A percentile compares a stretch with the other conserved stretches of the same genome.
phyloP scores from a whole-genome alignment of 2,888 invertebrate genomes.

The Crepidodera aurea region DNA sequence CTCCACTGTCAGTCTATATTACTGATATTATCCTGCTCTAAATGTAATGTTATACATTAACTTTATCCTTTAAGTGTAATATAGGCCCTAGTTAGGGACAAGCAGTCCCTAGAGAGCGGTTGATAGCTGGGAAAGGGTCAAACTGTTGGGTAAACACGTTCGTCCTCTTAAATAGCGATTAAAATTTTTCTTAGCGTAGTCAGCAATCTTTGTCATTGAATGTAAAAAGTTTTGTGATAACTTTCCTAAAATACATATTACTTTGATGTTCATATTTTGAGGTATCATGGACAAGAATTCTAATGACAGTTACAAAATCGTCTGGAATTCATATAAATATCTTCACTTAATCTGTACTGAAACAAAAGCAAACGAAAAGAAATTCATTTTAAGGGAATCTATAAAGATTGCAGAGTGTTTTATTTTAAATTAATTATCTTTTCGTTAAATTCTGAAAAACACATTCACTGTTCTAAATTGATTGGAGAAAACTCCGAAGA shows the following conservation, averaged over 20 bases:
- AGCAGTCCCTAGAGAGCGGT: not conserved
- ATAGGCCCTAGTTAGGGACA: constrained; percentile 4
- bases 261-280: no score
- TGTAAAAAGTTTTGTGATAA: no score
- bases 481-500: constrained; percentile 9
- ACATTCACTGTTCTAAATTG: not conserved
- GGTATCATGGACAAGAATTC: no score
- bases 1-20: not conserved
- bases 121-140: constrained; percentile 11
- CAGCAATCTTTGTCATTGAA: not conserved
- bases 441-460: constrained; percentile 13
- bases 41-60: constrained; percentile 7
- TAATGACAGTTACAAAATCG: no score
- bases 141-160: constrained; percentile 4
- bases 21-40: constrained; percentile 3
- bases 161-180: not conserved
- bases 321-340: no score
- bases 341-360: no score
- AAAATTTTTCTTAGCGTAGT: not conserved
- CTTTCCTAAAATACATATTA: no score
- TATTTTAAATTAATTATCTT: constrained; percentile 1
- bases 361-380: no score
- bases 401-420: no score
- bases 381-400: no score
- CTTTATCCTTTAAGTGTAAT: constrained; percentile 19